Evolutionary conservation across 2,888 invertebrate genomes (phyloP).

Genomic region (Osedax fenrisi): DNA sequence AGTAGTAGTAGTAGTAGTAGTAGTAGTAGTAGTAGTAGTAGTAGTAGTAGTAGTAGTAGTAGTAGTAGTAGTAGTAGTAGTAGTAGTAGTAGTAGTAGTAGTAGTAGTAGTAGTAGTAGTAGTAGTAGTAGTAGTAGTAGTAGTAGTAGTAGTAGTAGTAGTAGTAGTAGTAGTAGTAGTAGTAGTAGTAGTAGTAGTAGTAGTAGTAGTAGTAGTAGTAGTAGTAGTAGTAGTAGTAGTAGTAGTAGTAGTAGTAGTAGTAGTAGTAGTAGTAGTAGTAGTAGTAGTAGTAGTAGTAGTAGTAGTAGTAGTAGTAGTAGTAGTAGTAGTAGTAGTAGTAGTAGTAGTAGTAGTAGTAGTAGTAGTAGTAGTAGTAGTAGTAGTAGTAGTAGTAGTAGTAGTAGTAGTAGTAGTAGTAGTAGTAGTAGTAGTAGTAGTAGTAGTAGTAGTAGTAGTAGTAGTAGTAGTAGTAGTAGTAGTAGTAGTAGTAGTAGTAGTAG

Average conservation of each 20-base stretch:
- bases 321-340: neutral
- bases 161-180: too few relatives aligned
- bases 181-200: too few relatives aligned
- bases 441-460: neutral
- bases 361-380: constrained; percentile 2
- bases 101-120: too few relatives aligned
- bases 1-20: too few relatives aligned
- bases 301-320: neutral
- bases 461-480: neutral
- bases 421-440: constrained; percentile 1
- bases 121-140: too few relatives aligned
- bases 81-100: too few relatives aligned
- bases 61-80: too few relatives aligned
- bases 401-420: constrained; percentile 2
- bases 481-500: neutral
- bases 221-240: neutral
- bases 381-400: constrained; percentile 2
- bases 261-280: neutral
- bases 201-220: too few relatives aligned
- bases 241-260: neutral
- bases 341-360: constrained; percentile 2
- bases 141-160: too few relatives aligned
- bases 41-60: too few relatives aligned
- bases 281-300: neutral
- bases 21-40: too few relatives aligned